Evolutionary conservation across 23 tunicate species (phyloP), one percentile per base, ranked within the genome.

Genomic region (Botrylloides violaceus): DNA sequence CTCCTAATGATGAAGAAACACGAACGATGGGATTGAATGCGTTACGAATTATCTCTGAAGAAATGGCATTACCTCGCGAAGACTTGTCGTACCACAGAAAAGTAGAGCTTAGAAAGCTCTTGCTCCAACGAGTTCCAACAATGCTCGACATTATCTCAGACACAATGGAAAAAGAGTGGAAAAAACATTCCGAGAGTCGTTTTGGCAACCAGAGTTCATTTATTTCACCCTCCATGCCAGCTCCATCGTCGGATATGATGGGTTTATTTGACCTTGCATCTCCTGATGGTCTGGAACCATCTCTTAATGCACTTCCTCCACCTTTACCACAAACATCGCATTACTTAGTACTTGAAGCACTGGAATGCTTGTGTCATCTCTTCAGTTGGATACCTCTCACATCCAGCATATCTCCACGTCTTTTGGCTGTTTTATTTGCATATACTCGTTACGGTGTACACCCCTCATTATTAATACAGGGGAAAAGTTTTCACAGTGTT

Each of bases 381-480:
- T 88, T 88, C 72, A 90, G 97, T 68, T 90, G 97, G 97, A 90
- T 90, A 7, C 97, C 89, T 19, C 77, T 90, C 28, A 56, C 89
- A 29, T 55, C 61, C 48, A 74, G 60, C 57, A 79, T 90, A 3
- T 71, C 89, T n/a, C 32, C 80, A 2, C 92, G 75, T 3, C 56
- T 90, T 2, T 64, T 90, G 4, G 83, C 77, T 56, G 53, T 70
- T 9, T 30, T 90, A 4, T 90, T 90, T 58, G 77, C 68, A 26
- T 90, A 90, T 37, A 82, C 97, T 12, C 61, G 97, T 1, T 74
- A 82, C 21, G 90, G 97, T 20, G 70, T 43, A 12, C 58, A 68
- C 26, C 61, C 74, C 26, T 38, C 58, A 24, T 26, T 36, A 36
- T 21, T 64, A 22, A 68, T 9, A 0, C 21, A 43, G 4, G 36